Conservation (phyloP, 2,797 vertebrate genomes). For the Acanthornis magna region DNA sequence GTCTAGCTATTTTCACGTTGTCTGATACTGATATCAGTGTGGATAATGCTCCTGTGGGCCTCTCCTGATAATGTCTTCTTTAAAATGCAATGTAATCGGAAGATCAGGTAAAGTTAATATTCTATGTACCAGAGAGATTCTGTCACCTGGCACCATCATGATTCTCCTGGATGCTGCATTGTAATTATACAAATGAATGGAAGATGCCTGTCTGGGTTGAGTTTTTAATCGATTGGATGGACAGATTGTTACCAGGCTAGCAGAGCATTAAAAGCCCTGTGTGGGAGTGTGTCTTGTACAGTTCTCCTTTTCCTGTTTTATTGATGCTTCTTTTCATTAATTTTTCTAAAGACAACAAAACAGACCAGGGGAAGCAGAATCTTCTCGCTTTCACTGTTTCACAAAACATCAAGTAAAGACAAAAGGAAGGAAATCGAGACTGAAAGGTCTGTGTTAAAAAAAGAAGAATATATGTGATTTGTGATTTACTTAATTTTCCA, state of each 20-base stretch:
- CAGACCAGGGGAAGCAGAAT: not conserved
- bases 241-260: not conserved
- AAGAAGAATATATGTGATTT: not conserved
- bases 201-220: not conserved
- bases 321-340: not conserved
- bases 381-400: not conserved
- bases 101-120: not conserved
- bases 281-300: not conserved
- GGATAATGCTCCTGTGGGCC: not conserved
- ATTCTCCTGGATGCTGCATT: not conserved
- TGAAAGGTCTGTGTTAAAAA: not conserved
- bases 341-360: not conserved
- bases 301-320: not conserved
- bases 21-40: not conserved
- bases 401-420: not conserved
- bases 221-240: constrained; percentile 11
- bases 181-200: constrained; percentile 12
- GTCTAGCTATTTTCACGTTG: not conserved
- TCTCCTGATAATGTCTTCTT: not conserved
- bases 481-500: not conserved
- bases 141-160: not conserved
- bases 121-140: not conserved
- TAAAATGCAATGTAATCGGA: not conserved
- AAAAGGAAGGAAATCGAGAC: not conserved
- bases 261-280: not conserved